These are phyloP conservation scores for Ahaetulla prasina DNA, from an alignment of 2,113 vertebrate genomes.

Conservation along the genomic window DNA sequence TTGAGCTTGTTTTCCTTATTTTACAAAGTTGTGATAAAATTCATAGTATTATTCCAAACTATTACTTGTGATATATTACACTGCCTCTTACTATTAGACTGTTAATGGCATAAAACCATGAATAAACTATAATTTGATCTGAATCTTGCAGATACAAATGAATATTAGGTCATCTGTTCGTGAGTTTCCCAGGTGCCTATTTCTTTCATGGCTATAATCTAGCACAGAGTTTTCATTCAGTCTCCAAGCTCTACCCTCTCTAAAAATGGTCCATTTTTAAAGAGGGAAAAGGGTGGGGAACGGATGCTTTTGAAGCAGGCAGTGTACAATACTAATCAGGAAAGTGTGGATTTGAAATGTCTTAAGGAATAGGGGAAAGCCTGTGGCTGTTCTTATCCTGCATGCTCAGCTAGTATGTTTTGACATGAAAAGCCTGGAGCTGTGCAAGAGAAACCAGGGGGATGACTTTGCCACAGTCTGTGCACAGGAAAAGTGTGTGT, in stretches of 20 bases:
- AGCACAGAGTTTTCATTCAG: neutral
- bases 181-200: conserved; percentile 17
- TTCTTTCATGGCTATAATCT: conserved; percentile 5
- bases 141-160: neutral
- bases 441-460: conserved; percentile 51
- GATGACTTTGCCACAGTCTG: conserved; percentile 43
- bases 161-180: neutral
- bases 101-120: neutral
- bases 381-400: conserved; percentile 52
- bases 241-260: conserved; percentile 14
- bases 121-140: neutral
- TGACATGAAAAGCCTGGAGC: conserved; percentile 54
- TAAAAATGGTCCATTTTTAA: conserved; percentile 37
- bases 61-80: neutral
- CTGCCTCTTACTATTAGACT: neutral
- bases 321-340: conserved; percentile 49
- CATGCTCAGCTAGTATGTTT: conserved; percentile 64
- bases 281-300: neutral
- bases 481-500: neutral
- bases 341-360: conserved; percentile 53
- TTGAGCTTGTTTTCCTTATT: neutral
- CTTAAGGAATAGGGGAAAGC: conserved; percentile 41
- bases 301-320: conserved; percentile 49
- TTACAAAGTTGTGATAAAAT: neutral
- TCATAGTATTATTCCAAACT: neutral